A percentile compares a stretch with the other conserved stretches of the same genome.
These are phyloP conservation scores for Zygothrica quintamaculata DNA, from an alignment of 2,888 invertebrate genomes.

Conservation along the genomic window DNA sequence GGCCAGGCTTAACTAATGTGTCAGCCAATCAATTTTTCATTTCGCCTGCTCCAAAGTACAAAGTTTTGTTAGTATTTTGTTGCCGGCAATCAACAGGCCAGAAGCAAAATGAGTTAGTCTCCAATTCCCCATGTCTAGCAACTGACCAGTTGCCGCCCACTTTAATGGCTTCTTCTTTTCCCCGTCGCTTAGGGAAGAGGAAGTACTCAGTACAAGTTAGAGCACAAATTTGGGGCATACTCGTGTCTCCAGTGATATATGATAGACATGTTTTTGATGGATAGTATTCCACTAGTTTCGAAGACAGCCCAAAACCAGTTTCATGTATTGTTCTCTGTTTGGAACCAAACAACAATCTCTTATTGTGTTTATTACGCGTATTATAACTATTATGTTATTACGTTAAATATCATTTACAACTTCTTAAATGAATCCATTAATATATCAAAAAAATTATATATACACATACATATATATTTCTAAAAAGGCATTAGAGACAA, in stretches of 20 bases:
- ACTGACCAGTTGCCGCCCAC: slow-evolving; percentile 21
- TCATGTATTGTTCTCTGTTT: slow-evolving; percentile 38
- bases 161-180: slow-evolving; percentile 26
- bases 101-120: neutral
- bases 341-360: slow-evolving; percentile 39
- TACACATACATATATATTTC: too few species aligned
- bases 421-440: slow-evolving; percentile 47
- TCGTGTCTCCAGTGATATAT: slow-evolving; percentile 1
- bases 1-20: slow-evolving; percentile 25
- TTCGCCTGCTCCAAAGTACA: slow-evolving; percentile 4
- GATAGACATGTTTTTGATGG: slow-evolving; percentile 13
- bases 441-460: slow-evolving; percentile 47
- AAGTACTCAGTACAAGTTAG: neutral
- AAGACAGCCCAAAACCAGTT: slow-evolving; percentile 18
- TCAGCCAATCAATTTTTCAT: slow-evolving; percentile 56
- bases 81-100: slow-evolving; percentile 28
- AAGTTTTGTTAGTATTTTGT: slow-evolving; percentile 7
- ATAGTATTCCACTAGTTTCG: slow-evolving; percentile 1
- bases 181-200: neutral
- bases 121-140: neutral
- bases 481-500: slow-evolving; percentile 26
- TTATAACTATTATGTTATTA: slow-evolving; percentile 9
- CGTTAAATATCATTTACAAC: slow-evolving; percentile 53
- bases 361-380: slow-evolving; percentile 14
- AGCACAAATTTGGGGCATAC: neutral